Conservation (phyloP, 1,140 invertebrate species). For the Stenopsyche tienmushanensis region DNA sequence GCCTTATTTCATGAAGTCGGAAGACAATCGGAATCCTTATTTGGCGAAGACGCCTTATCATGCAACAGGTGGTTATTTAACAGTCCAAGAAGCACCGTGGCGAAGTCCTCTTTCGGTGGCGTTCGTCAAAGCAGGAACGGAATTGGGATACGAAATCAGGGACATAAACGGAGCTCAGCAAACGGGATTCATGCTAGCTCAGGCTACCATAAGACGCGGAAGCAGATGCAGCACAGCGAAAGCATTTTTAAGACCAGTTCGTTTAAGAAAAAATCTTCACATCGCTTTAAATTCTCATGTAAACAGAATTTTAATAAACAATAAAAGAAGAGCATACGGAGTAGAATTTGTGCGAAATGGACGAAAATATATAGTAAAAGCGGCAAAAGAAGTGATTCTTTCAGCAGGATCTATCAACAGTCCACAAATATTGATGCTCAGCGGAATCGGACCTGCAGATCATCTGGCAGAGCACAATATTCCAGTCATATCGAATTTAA, state of each 20-base stretch:
- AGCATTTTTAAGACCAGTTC: conserved; percentile 81
- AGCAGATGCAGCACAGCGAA: conserved; percentile 86
- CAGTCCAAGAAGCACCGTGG: conserved; percentile 82
- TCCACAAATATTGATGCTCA: conserved; percentile 86
- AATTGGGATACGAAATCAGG: conserved; percentile 76
- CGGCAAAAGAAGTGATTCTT: conserved; percentile 75
- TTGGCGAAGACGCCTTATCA: conserved; percentile 74
- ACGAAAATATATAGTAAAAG: conserved; percentile 63
- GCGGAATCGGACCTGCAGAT: conserved; percentile 80
- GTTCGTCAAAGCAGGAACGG: conserved; percentile 77
- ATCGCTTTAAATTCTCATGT: conserved; percentile 78
- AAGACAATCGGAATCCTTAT: conserved; percentile 84
- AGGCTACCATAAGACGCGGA: conserved; percentile 82
- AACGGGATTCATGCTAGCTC: conserved; percentile 82
- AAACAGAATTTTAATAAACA: conserved; percentile 68
- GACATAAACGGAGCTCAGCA: conserved; percentile 83
- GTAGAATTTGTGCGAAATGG: conserved; percentile 73
- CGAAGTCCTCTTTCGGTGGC: conserved; percentile 75
- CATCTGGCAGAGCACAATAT: conserved; percentile 77
- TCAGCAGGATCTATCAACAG: conserved; percentile 80
- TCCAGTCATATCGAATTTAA: conserved; percentile 70
- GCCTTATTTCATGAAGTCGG: conserved; percentile 86
- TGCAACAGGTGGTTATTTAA: conserved; percentile 74
- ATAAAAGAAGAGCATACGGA: conserved; percentile 69
- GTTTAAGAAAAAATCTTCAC: conserved; percentile 77